Percentiles rank a stretch among this genome's conserved stretches.
phyloP scores from a whole-genome alignment of 1,140 invertebrate species.

The Antheraea mylitta region DNA sequence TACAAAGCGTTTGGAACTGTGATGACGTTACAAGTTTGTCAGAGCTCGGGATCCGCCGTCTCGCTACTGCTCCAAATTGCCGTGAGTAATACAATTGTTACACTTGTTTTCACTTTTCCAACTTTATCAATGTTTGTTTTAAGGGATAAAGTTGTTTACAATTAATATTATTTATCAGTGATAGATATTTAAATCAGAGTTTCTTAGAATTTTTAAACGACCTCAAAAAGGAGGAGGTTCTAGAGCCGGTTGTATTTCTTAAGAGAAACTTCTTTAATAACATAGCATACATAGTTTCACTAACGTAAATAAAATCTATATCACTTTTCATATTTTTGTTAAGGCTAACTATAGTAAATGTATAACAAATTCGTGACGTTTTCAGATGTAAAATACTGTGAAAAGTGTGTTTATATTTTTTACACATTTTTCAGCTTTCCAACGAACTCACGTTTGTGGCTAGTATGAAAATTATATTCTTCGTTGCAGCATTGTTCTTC shows the following conservation, averaged over 20 bases:
- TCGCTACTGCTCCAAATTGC: conserved; percentile 61
- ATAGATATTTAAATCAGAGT: neutral
- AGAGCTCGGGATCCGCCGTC: conserved; percentile 59
- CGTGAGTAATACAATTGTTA: conserved; percentile 40
- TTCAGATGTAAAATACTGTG: too few species aligned
- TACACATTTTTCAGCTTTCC: conserved; percentile 41
- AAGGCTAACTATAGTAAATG: too few species aligned
- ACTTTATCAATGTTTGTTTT: neutral
- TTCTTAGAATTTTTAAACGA: too few species aligned
- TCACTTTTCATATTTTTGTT: too few species aligned
- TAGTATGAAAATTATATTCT: conserved; percentile 53
- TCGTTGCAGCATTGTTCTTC: conserved; percentile 49
- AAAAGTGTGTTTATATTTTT: too few species aligned
- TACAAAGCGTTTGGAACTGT: conserved; percentile 56
- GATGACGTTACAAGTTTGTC: conserved; percentile 55
- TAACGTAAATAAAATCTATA: too few species aligned
- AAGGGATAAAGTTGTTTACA: neutral
- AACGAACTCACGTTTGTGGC: conserved; percentile 45
- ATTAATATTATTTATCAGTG: neutral
- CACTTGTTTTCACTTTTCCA: conserved; percentile 6
- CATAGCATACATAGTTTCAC: too few species aligned
- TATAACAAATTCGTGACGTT: too few species aligned
- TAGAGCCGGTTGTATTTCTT: too few species aligned
- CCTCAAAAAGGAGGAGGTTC: too few species aligned
- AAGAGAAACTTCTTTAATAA: too few species aligned